Base-by-base conservation (phyloP, 2,888 invertebrate genomes). In the Leptopterna dolabrata region DNA sequence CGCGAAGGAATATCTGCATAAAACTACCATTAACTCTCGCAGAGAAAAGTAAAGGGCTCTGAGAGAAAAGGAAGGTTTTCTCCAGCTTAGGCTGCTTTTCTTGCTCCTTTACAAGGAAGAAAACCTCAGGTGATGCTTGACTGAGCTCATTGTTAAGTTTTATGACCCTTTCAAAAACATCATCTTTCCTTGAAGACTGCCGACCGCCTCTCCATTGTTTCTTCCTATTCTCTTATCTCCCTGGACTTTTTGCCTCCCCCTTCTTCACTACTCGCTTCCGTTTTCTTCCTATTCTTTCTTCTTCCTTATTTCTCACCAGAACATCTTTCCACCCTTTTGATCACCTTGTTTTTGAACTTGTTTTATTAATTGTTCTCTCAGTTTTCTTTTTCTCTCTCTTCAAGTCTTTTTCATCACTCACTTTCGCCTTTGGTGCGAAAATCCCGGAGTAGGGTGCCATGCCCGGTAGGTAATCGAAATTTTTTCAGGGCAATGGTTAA, bases 41-140 rank as follows among this genome's bases (percentile, higher is more conserved):
- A 45, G 76, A 85, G 55, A 63, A 85, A 85, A 85, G 85, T 85
- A 85, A 85, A 36, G 36, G 85, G 45, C 85, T 51, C 70, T 41
- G 30, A 47, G 63, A 55, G 47, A 55, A 83, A 63, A 85, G 73
- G 76, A 76, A n/a, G 78, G 76, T n/a, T 43, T 45, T 78, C 45
- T 45, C 45, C 78, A 45, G 27, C 45, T 24, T 27, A 14, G n/a
- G 41, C 41, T 41, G 41, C 70, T 70, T n/a, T 63, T 47, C 81
- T 27, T 55, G 30, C 55, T 27, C 51, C 81, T 24, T 87, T 55
- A 24, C 63, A 36, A 71, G 41, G 76, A 55, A 36, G 43, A 78
- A 84, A 70, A 82, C 87, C 87, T 47, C 89, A 89, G 89, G 89
- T 89, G 88, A 89, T 88, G 89, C 88, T 87, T 86, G 78, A 84